phyloP scores from a whole-genome alignment of 1,140 invertebrate species.

The Notospermus geniculatus region DNA sequence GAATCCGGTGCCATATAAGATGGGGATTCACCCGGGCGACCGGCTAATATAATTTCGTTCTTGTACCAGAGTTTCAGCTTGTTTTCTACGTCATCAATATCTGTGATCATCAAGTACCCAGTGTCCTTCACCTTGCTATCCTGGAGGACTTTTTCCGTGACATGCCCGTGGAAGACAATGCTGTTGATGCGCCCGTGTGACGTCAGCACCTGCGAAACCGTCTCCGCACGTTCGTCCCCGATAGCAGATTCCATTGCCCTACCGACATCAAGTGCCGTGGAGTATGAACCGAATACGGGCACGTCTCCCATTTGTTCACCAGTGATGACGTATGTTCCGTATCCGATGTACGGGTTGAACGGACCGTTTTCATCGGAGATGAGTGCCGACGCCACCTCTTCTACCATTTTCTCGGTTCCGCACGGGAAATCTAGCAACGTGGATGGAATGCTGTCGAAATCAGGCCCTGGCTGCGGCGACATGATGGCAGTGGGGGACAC shows the following conservation, averaged over 20 bases:
- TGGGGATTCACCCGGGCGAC: not conserved
- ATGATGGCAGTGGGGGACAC: constrained; percentile 4
- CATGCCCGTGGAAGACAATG: constrained; percentile 3
- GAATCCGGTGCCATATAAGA: constrained; percentile 6
- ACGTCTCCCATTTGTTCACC: constrained; percentile 7
- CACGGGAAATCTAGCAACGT: constrained; percentile 10
- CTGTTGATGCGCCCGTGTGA: not conserved
- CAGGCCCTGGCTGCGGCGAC: constrained; percentile 4
- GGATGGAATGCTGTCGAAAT: not conserved
- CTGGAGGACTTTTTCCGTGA: constrained; percentile 7
- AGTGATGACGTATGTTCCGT: constrained; percentile 7
- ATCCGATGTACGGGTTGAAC: constrained; percentile 1
- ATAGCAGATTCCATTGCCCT: not conserved
- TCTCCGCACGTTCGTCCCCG: not conserved
- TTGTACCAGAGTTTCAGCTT: constrained; percentile 7
- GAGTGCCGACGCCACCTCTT: not conserved
- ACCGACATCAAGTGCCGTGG: not conserved
- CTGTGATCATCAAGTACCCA: constrained; percentile 1
- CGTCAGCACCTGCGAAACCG: not conserved
- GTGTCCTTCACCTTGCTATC: constrained; percentile 4
- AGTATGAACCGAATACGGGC: constrained; percentile 7
- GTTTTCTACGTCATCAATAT: not conserved
- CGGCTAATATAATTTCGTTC: constrained; percentile 6
- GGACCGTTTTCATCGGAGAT: constrained; percentile 9
- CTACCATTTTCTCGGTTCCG: constrained; percentile 3